Base-by-base conservation (phyloP, 2,888 invertebrate genomes). In the Macroteleia sp. region DNA sequence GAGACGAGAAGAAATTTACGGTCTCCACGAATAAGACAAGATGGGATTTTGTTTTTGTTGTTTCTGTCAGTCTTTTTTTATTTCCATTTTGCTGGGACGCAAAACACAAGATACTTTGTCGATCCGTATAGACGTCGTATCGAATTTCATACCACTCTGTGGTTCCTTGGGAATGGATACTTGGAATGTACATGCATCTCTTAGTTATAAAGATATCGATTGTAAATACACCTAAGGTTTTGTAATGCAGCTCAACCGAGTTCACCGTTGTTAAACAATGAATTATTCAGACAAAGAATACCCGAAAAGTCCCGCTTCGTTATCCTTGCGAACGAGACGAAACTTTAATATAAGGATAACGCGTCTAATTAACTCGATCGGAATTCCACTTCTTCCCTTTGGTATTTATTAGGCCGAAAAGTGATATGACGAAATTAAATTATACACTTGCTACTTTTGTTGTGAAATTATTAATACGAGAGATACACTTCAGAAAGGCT, bases 131-230 rank as follows among this genome's bases (percentile, higher is more conserved):
- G 75, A 77, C 81, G 86, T 87, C 85, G 88, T 86, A 84, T 89
- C 89, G 86, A 84, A 88, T 89, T 89, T 88, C 89, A 87, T 85
- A 81, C 85, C 82, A 81, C 82, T 83, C 83, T 88, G 89, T 85
- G 89, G 88, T 88, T 87, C 88, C 82, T 83, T 82, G 85, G 86
- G 85, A 89, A 89, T 86, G 86, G 87, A 89, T 88, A 89, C 87
- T 82, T 70, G 81, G 85, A 77, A 77, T 77, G 70, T 70, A 54
- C 77, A 54, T 66, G 70, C 64, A 54, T 52, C 64, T 77, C 48
- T 52, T 57, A 70, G 50, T 76, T 70, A 76, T 76, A 76, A 76
- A 69, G 76, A 69, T 69, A 76, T 76, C 69, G 57, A 70, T 64
- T 76, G 69, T 69, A 57, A 76, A 69, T 64, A 56, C 57, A 34